These are phyloP conservation scores for Arothron firmamentum DNA, from an alignment of 2,113 vertebrate genomes.

Conservation along the genomic window DNA sequence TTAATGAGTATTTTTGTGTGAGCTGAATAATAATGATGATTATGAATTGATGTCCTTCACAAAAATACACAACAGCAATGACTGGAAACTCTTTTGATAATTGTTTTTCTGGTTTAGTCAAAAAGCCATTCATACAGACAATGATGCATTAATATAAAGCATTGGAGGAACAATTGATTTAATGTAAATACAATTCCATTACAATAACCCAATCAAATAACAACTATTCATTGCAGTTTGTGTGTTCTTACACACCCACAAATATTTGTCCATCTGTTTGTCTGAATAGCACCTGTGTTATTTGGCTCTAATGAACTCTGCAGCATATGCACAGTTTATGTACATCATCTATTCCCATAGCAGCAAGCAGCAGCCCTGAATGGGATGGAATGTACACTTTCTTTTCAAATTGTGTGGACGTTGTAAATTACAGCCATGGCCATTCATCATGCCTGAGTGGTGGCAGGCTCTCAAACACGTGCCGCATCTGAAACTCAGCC, in stretches of 20 bases:
- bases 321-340: conserved; percentile 10
- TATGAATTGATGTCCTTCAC: too few relatives aligned
- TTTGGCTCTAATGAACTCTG: conserved; percentile 17
- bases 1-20: too few relatives aligned
- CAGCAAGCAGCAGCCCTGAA: not conserved
- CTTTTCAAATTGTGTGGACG: too few relatives aligned
- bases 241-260: not conserved
- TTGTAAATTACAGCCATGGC: conserved; percentile 3
- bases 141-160: too few relatives aligned
- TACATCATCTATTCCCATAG: conserved; percentile 15
- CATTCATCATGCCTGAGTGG: conserved; percentile 17
- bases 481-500: conserved; percentile 14
- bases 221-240: conserved; percentile 6
- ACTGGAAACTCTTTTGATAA: too few relatives aligned
- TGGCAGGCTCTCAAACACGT: conserved; percentile 6
- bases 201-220: not conserved
- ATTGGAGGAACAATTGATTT: too few relatives aligned
- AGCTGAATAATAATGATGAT: too few relatives aligned
- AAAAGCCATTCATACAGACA: too few relatives aligned
- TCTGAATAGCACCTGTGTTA: conserved; percentile 11
- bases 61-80: too few relatives aligned
- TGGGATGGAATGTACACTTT: too few relatives aligned
- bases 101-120: too few relatives aligned
- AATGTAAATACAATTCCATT: too few relatives aligned
- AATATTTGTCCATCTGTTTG: conserved; percentile 30